These are phyloP conservation scores for Pseudocheirus occidentalis DNA, from an alignment of 2,797 vertebrate genomes.

Conservation along the genomic window DNA sequence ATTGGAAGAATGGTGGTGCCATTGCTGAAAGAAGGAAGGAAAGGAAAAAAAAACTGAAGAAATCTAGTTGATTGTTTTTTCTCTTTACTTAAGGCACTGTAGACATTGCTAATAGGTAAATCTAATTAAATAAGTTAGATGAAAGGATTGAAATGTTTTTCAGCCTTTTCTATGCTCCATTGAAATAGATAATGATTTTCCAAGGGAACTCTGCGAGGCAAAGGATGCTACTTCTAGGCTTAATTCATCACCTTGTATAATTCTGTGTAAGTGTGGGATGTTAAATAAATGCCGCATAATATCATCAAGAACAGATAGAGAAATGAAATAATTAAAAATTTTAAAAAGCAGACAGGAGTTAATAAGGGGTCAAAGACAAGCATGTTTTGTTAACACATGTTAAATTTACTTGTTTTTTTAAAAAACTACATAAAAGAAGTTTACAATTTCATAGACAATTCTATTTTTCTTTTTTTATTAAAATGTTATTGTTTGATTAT, in stretches of 20 bases:
- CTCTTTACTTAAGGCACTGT: background rate
- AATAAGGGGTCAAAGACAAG: background rate
- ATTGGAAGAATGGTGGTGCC: background rate
- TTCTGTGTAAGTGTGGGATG: background rate
- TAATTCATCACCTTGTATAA: conserved; percentile 7
- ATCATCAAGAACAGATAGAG: background rate
- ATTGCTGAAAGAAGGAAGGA: background rate
- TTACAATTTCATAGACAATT: background rate
- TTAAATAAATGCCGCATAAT: conserved; percentile 8
- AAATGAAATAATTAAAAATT: background rate
- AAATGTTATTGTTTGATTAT: background rate
- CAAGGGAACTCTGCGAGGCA: background rate
- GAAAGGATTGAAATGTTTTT: background rate
- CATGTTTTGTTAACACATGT: background rate
- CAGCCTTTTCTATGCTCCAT: background rate
- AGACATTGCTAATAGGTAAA: background rate
- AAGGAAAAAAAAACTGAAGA: background rate
- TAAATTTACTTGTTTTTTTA: background rate
- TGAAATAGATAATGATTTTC: conserved; percentile 15
- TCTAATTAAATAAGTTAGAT: background rate
- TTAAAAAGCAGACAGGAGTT: background rate
- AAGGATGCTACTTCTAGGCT: conserved; percentile 25
- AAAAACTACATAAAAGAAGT: background rate
- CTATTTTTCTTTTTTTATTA: background rate
- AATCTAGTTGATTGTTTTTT: background rate